phyloP scores from a whole-genome alignment of 1,140 invertebrate genomes.

The Eufriesea mexicana region DNA sequence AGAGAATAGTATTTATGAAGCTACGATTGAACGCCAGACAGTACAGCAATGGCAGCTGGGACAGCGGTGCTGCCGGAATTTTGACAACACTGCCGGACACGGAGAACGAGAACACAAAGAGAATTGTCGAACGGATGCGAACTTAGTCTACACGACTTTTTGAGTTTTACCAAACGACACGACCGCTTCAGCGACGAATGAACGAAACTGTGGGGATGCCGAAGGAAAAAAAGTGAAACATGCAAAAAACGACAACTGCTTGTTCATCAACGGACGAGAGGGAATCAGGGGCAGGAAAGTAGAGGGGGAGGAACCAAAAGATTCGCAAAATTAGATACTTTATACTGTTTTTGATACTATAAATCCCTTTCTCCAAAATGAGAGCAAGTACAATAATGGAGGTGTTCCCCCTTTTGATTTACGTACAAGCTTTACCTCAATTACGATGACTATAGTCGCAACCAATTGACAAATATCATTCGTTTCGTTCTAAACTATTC shows the following conservation, averaged over 20 bases:
- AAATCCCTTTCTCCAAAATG: neutral
- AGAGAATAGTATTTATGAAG: slow-evolving; percentile 48
- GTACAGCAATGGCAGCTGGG: slow-evolving; percentile 65
- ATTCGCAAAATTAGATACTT: slow-evolving; percentile 24
- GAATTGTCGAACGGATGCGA: slow-evolving; percentile 48
- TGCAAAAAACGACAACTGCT: slow-evolving; percentile 64
- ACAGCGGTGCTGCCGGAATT: slow-evolving; percentile 69
- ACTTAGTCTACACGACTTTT: slow-evolving; percentile 22
- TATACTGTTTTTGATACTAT: neutral
- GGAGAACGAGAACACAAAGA: slow-evolving; percentile 58
- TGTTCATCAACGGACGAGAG: slow-evolving; percentile 40
- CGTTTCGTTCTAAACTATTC: neutral
- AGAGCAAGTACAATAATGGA: neutral
- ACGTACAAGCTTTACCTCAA: slow-evolving; percentile 17
- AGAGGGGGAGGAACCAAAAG: slow-evolving; percentile 17
- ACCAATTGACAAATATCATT: slow-evolving; percentile 9
- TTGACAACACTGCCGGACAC: slow-evolving; percentile 66
- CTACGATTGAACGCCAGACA: slow-evolving; percentile 55
- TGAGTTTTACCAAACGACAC: slow-evolving; percentile 42
- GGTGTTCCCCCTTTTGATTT: neutral
- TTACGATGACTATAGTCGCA: neutral
- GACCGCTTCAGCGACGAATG: slow-evolving; percentile 30
- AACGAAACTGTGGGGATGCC: slow-evolving; percentile 41
- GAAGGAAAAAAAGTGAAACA: slow-evolving; percentile 60
- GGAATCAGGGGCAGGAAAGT: slow-evolving; percentile 29